These are phyloP conservation scores for Rhingia campestris DNA, from an alignment of 2,888 invertebrate species.

Conservation along the genomic window DNA sequence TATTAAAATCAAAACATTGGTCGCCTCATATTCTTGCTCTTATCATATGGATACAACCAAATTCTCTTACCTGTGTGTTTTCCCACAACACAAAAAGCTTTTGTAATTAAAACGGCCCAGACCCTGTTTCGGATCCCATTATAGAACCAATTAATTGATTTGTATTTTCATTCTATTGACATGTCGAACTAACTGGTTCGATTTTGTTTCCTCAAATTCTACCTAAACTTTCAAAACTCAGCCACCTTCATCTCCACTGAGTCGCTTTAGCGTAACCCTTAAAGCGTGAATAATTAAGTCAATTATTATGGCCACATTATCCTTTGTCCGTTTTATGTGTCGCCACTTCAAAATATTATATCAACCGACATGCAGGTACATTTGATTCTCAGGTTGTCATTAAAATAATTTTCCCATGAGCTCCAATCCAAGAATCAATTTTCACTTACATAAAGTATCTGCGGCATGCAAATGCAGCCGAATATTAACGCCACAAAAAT, in stretches of 20 bases:
- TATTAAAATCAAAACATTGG: too few relatives aligned
- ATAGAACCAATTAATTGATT: too few relatives aligned
- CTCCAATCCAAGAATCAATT: conserved; percentile 67
- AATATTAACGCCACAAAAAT: conserved; percentile 73
- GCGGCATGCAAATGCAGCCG: conserved; percentile 59
- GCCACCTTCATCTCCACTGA: not conserved
- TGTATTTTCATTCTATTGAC: too few relatives aligned
- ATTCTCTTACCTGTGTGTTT: too few relatives aligned
- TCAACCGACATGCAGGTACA: conserved; percentile 6
- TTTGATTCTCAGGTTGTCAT: conserved; percentile 32
- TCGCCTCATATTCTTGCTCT: too few relatives aligned
- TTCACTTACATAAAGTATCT: conserved; percentile 73
- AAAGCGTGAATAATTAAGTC: conserved; percentile 32
- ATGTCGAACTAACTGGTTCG: not conserved
- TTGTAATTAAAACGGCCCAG: too few relatives aligned
- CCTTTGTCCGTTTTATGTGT: conserved; percentile 49
- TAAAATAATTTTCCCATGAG: conserved; percentile 70
- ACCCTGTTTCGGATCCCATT: too few relatives aligned
- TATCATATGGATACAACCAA: too few relatives aligned
- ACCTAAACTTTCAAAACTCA: not conserved
- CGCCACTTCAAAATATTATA: conserved; percentile 39
- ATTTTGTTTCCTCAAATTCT: not conserved
- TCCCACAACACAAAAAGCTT: too few relatives aligned
- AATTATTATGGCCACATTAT: conserved; percentile 45
- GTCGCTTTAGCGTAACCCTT: not conserved